phyloP scores from a whole-genome alignment of 2,888 invertebrate species.

The Corythucha ciliata region DNA sequence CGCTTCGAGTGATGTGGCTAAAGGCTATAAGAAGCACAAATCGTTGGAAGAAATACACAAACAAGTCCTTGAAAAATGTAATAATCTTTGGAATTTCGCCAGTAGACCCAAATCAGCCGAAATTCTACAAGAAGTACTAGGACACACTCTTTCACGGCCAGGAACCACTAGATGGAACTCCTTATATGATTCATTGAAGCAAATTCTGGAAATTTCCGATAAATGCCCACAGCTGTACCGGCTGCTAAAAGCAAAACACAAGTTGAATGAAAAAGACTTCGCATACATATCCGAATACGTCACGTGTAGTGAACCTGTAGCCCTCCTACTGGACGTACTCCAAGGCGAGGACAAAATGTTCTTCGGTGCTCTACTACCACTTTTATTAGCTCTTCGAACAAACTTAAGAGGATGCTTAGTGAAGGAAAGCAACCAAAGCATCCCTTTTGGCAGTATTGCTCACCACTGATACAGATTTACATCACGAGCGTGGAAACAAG shows the following conservation, averaged over 20 bases:
- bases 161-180: slow-evolving; percentile 19
- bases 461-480: slow-evolving; percentile 12
- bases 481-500: slow-evolving; percentile 11
- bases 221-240: slow-evolving; percentile 4
- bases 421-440: no score
- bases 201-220: slow-evolving; percentile 1
- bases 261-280: slow-evolving; percentile 11
- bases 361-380: slow-evolving; percentile 13
- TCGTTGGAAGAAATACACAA: slow-evolving; percentile 3
- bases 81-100: slow-evolving; percentile 12
- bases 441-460: slow-evolving; percentile 9
- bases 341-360: slow-evolving; percentile 17
- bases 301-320: slow-evolving; percentile 12
- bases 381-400: slow-evolving; percentile 10
- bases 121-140: slow-evolving; percentile 11
- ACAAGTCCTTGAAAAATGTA: slow-evolving; percentile 15
- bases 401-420: slow-evolving; percentile 4
- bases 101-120: slow-evolving; percentile 13
- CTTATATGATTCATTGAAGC: slow-evolving; percentile 8
- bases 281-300: slow-evolving; percentile 16
- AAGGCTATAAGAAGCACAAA: background rate
- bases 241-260: slow-evolving; percentile 15
- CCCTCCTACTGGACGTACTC: slow-evolving; percentile 13
- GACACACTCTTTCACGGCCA: slow-evolving; percentile 18
- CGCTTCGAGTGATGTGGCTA: slow-evolving; percentile 9